Evolutionary conservation across 2,888 invertebrate genomes (phyloP).

Genomic region (Archaeoteleia sp.): DNA sequence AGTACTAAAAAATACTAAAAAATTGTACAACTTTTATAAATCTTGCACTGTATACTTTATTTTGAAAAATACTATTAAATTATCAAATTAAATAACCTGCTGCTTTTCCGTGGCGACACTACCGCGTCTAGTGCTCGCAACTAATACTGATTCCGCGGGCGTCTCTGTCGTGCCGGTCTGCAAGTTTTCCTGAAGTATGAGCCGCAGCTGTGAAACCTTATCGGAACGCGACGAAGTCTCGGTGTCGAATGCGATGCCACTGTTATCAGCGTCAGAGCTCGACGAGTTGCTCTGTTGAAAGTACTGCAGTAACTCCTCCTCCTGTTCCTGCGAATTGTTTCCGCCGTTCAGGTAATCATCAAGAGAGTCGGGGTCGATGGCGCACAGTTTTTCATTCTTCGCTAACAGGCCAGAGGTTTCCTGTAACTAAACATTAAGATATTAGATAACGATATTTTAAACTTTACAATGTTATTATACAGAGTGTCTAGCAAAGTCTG

Average conservation of each 20-base stretch:
- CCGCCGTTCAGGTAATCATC: conserved; percentile 88
- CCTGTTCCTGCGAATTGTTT: conserved; percentile 85
- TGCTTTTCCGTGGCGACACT: conserved; percentile 63
- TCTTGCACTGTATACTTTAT: neutral
- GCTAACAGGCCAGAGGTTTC: conserved; percentile 57
- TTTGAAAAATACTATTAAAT: neutral
- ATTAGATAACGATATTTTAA: too few relatives aligned
- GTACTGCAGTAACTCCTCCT: conserved; percentile 89
- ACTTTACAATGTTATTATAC: too few relatives aligned
- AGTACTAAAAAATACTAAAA: neutral
- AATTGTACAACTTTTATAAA: neutral
- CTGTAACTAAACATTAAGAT: too few relatives aligned
- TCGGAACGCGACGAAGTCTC: conserved; percentile 76
- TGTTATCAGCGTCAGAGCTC: conserved; percentile 68
- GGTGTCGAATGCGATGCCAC: conserved; percentile 54
- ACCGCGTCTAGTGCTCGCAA: conserved; percentile 49
- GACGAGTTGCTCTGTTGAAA: conserved; percentile 80
- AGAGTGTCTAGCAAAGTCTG: too few relatives aligned
- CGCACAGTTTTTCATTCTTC: conserved; percentile 78
- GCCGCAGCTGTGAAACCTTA: conserved; percentile 84
- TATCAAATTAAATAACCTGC: conserved; percentile 11
- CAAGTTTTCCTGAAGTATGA: conserved; percentile 82
- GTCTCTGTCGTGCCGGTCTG: conserved; percentile 73
- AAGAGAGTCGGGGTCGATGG: conserved; percentile 86
- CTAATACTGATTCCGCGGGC: conserved; percentile 57